Evolutionary conservation across 2,888 invertebrate genomes (phyloP), one percentile per base, ranked within the genome.

Genomic region (Isotomurus palustris): DNA sequence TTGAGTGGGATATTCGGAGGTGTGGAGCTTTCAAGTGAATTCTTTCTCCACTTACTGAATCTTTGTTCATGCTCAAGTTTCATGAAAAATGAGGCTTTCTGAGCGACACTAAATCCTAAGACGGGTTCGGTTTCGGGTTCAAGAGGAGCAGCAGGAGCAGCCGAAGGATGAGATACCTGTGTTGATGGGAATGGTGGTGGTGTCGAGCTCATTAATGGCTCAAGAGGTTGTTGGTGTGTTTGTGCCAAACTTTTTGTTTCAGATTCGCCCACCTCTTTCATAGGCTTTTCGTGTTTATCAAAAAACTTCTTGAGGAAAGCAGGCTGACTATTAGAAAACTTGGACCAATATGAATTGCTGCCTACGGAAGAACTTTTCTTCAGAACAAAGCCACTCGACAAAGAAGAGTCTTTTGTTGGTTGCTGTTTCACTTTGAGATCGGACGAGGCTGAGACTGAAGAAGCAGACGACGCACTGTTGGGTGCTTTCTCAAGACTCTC

Each of bases 41-140:
- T 60, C 41, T 67, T 67, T 52, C 67, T 59, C 68, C 67, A 70
- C 55, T 64, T 66, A 38, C 68, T 68, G 41, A 68, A 70, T 29
- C 68, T 48, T 47, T 70, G 70, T 28, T 67, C 65, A 59, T 68
- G 67, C 53, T 70, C 70, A 25, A 67, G 32, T 56, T 64, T 66
- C 68, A 68, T 70, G 54, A 70, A 70, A 22, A 64, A 66, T 14
- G 63, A 68, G 27, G 70, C 70, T 43, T 68, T 70, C 50, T 67
- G 59, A 55, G 70, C 70, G 27, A 70, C 70, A 48, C 58, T 68
- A 36, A 65, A 59, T 40, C 61, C 60, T 51, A 64, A 32, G 5
- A 64, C 53, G n/a, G 61, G 44, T 25, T 67, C 67, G 12, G 52
- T 58, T 40, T 60, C 43, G 19, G 21, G 21, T 24, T 40, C 10